Conservation (phyloP, 2,888 invertebrate species). For the Aricia artaxerxes region DNA sequence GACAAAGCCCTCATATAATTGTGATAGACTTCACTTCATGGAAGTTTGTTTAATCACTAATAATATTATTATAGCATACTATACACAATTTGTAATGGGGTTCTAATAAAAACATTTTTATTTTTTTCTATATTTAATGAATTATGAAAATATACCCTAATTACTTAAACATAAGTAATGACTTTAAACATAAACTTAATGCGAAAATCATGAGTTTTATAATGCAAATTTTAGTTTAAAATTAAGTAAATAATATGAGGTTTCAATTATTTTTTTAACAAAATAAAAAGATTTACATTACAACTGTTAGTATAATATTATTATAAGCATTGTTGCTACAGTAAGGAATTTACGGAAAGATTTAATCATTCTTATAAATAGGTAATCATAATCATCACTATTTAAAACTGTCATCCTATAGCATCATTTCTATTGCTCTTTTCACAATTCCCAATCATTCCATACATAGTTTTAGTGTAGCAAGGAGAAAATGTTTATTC, state of each 20-base stretch:
- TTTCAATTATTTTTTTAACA: neutral
- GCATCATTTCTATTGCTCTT: neutral
- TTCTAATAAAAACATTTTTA: constrained; percentile 44
- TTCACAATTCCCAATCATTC: neutral
- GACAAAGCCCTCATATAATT: too few species aligned
- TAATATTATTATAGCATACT: neutral
- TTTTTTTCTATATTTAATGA: constrained; percentile 58
- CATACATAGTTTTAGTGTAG: neutral
- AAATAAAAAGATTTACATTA: neutral
- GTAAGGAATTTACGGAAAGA: neutral
- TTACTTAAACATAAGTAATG: constrained; percentile 69
- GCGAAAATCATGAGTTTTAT: constrained; percentile 33
- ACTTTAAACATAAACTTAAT: constrained; percentile 46
- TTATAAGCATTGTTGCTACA: neutral
- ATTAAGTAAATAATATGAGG: neutral
- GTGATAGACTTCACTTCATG: too few species aligned
- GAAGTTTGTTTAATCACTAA: too few species aligned
- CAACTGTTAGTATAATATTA: neutral
- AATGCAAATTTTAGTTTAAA: neutral
- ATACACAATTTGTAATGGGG: neutral
- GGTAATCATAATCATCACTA: neutral
- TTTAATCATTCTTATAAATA: neutral
- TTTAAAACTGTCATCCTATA: neutral
- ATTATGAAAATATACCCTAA: constrained; percentile 74
- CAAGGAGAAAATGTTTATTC: neutral